phyloP scores from a whole-genome alignment of 2,797 vertebrate genomes.

The Anguilla marmorata region DNA sequence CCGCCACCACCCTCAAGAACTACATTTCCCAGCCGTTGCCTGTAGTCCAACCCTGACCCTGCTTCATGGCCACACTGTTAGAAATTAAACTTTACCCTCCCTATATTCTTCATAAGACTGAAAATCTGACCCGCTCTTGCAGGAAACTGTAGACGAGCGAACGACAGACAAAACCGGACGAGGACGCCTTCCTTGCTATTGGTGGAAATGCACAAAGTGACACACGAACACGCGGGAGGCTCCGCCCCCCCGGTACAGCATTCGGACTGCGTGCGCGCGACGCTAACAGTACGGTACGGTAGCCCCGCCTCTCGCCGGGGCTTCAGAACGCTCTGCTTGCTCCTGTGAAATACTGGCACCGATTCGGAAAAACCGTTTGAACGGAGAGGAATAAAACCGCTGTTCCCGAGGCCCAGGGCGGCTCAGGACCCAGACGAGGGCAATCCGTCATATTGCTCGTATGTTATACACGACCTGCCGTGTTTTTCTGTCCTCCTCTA shows the following conservation, averaged over 20 bases:
- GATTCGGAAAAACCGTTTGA: neutral
- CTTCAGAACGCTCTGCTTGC: constrained; percentile 25
- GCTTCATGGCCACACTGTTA: too few relatives aligned
- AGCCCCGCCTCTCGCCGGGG: constrained; percentile 1
- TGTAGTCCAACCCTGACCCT: too few relatives aligned
- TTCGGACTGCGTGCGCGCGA: neutral
- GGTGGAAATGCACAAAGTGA: constrained; percentile 28
- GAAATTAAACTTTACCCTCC: neutral
- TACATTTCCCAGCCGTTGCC: too few relatives aligned
- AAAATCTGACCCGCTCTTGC: constrained; percentile 36
- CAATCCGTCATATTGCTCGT: constrained; percentile 15
- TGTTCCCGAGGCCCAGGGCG: too few relatives aligned
- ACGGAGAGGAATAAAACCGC: neutral
- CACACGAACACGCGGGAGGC: constrained; percentile 21
- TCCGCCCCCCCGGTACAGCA: constrained; percentile 16
- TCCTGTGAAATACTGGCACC: constrained; percentile 4
- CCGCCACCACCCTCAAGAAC: too few relatives aligned
- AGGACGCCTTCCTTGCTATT: constrained; percentile 28
- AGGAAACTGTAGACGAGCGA: constrained; percentile 30
- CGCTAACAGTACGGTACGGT: neutral
- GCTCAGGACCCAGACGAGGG: neutral
- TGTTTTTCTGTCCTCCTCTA: neutral
- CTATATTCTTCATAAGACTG: constrained; percentile 38
- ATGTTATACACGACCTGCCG: neutral
- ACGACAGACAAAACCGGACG: constrained; percentile 18